Base-by-base conservation (phyloP, 2,888 invertebrate genomes). In the Mamestra brassicae region DNA sequence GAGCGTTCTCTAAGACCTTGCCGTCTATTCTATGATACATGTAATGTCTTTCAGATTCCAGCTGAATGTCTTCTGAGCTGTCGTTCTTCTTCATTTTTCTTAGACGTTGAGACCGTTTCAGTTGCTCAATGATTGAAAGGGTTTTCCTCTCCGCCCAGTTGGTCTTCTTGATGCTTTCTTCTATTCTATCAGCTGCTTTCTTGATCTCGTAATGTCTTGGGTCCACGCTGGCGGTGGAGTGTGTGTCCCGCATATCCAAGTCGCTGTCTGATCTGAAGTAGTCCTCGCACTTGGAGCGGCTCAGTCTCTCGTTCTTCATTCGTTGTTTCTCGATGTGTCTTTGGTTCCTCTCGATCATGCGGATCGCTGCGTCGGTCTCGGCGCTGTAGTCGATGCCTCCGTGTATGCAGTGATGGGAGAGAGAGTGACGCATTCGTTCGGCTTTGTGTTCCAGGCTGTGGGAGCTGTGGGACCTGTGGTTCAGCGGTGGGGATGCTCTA, bases 341-440 rank as follows among this genome's bases (percentile, higher is more conserved):
- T 94, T 92, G 97, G 97, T 96, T 97, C 93, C 95, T 97, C 87
- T 97, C 97, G 88, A 97, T 97, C 95, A 95, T 97, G 90, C 95
- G 96, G 81, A 95, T 96, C 79, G 92, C 96, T 72, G 97, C 97
- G 85, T 97, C 97, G 34, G 97, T 97, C 89, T 97, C 97, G 4
- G 97, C 97, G 89, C 93, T 96, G 92, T 97, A 97, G 91, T 97
- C 97, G 77, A 93, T 92, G 61, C 90, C 92, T 73, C 90, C 94
- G 88, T 93, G 95, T 54, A 96, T 93, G 89, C 96, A 96, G 91
- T 96, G 96, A 88, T 96, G 96, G 10, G 96, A 96, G 50, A 95
- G 92, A 7, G 96, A 94, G 89, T 95, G 96, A 5, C 96, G 93
- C 90, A 95, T 94, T 74, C 95, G 93, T 45, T 92, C 92, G 7